Evolutionary conservation across 2,113 vertebrate species (phyloP), one percentile per base, ranked within the genome.

Genomic region (Passer domesticus): DNA sequence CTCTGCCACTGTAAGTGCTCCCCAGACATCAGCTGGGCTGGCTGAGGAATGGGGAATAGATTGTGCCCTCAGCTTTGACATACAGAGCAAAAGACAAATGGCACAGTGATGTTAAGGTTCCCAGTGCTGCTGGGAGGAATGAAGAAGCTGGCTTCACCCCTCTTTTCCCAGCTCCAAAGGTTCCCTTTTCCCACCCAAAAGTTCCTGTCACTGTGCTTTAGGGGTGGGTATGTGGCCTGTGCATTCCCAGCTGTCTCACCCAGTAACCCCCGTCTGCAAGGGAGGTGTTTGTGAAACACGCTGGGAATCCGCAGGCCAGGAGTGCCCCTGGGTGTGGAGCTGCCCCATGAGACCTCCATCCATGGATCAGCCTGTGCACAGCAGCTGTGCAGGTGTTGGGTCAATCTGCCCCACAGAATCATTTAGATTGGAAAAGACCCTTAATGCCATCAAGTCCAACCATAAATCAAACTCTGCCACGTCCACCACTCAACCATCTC

Each of bases 351-450:
- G 15, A 20, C 31, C 35, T 49, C 46, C 46, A 0, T 2, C 41
- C 18, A 0, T 5, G 9, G 14, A 0, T 27, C 6, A 1, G 69
- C 62, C 39, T 66, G 47, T 46, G 63, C 76, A 41, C 24, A 9
- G 56, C 25, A 53, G 77, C 35, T 1, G 0, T 6, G 43, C 1
- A 11, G 59, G 20, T 24, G 64, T 52, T 56, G 2, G 3, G 18
- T 46, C 44, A 8, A 1, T 30, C 44, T 60, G 47, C 62, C 66
- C 12, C 59, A 24, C 15, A 41, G 33, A 35, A 43, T 13, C 15
- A 37, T 21, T 56, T 7, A 2, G 6, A 6, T 13, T 83, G 79
- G 22, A 49, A 56, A 55, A 37, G 47, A 43, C 18, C n/a, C 23
- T 13, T 16, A 16, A 41, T 27, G 37, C 27, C 58, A n/a, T 35